Evolutionary conservation across 2,113 vertebrate genomes (phyloP).

Genomic region (Sarotherodon lohbergeri): DNA sequence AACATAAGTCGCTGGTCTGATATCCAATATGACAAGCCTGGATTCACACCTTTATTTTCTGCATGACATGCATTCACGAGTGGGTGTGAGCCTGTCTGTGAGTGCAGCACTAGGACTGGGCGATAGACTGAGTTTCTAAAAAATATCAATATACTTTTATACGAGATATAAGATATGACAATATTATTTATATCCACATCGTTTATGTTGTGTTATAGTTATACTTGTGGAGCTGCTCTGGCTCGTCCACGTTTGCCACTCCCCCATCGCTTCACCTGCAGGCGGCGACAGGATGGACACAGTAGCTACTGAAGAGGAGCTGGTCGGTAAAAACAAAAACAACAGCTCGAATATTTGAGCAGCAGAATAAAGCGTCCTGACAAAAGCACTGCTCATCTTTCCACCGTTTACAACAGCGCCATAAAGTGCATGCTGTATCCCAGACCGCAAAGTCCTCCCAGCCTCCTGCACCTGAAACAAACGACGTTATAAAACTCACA

Average conservation of each 20-base stretch:
- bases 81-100: not conserved
- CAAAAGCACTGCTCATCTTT: not conserved
- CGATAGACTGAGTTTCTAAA: not conserved
- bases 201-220: not conserved
- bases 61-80: slow-evolving; percentile 41
- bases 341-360: not conserved
- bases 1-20: not conserved
- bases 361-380: not conserved
- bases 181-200: not conserved
- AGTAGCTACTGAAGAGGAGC: not conserved
- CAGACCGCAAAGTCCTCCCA: not conserved
- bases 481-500: not conserved
- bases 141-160: not conserved
- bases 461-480: not conserved
- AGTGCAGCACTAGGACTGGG: not conserved
- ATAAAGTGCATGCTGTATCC: not conserved
- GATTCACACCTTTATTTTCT: slow-evolving; percentile 64
- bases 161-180: not conserved
- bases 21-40: not conserved
- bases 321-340: not conserved
- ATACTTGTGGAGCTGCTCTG: not conserved
- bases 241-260: not conserved
- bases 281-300: not conserved
- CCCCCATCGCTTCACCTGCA: not conserved
- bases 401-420: not conserved